Evolutionary conservation across 1,140 invertebrate species (phyloP).

Genomic region (Wasmannia auropunctata): DNA sequence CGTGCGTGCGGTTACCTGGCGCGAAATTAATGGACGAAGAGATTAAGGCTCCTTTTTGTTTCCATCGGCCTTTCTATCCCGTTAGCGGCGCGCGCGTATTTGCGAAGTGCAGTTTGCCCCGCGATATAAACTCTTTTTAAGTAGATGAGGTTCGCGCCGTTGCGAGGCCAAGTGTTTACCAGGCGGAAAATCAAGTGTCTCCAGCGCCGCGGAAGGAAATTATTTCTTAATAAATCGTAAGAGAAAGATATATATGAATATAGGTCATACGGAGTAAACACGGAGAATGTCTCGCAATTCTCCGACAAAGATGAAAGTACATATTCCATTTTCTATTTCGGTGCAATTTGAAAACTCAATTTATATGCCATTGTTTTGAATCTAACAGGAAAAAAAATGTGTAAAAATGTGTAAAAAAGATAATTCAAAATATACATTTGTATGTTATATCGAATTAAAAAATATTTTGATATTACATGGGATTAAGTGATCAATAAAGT

Average conservation of each 20-base stretch:
- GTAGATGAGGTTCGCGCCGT: not conserved
- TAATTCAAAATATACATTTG: not conserved
- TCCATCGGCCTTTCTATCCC: not conserved
- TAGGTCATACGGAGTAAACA: not conserved
- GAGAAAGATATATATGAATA: not conserved
- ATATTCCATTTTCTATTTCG: not conserved
- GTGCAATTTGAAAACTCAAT: not conserved
- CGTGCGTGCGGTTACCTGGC: not conserved
- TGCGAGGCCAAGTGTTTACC: conserved; percentile 5
- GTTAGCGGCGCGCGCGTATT: not conserved
- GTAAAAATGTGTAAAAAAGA: not conserved
- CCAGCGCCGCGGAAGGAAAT: not conserved
- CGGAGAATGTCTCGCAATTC: not conserved
- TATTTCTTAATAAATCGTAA: conserved; percentile 28
- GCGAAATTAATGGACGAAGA: conserved; percentile 10
- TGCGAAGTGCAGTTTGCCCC: conserved; percentile 4
- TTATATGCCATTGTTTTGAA: not conserved
- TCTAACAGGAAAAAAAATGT: not conserved
- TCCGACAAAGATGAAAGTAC: not conserved
- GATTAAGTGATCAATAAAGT: not conserved
- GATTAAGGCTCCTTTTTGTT: conserved; percentile 12
- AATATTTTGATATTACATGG: not conserved
- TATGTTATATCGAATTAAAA: not conserved
- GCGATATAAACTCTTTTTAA: conserved; percentile 36
- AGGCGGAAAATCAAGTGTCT: conserved; percentile 37